Conservation (phyloP, 2,113 vertebrate genomes). For the Stegostoma tigrinum region DNA sequence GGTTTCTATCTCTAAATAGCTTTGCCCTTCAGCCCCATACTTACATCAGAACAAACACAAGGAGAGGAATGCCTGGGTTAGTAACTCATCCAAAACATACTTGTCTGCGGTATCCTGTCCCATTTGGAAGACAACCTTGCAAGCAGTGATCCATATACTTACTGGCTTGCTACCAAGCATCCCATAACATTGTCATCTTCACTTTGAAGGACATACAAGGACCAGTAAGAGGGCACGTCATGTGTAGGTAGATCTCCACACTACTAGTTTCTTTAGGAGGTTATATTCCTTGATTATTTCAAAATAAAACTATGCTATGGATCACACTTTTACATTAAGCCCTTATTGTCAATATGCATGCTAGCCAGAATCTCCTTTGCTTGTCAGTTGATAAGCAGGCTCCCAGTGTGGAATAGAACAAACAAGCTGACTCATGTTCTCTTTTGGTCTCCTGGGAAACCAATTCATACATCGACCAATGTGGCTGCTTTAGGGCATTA, state of each 20-base stretch:
- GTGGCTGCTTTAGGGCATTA: not conserved
- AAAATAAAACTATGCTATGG: not conserved
- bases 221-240: not conserved
- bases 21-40: not conserved
- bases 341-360: not conserved
- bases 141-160: too few species aligned
- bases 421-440: not conserved
- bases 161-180: too few species aligned
- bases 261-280: not conserved
- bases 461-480: not conserved
- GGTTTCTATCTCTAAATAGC: not conserved
- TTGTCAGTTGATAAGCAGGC: not conserved
- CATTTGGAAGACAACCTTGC: too few species aligned
- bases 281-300: not conserved
- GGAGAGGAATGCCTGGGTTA: not conserved
- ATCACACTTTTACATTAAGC: not conserved
- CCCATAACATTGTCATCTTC: too few species aligned
- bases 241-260: not conserved
- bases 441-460: not conserved
- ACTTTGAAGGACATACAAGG: too few species aligned
- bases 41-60: not conserved
- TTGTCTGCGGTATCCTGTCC: too few species aligned
- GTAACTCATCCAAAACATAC: too few species aligned
- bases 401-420: not conserved
- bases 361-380: not conserved